Conservation (phyloP, 2,797 vertebrate genomes). For the Nyctalus aviator region DNA sequence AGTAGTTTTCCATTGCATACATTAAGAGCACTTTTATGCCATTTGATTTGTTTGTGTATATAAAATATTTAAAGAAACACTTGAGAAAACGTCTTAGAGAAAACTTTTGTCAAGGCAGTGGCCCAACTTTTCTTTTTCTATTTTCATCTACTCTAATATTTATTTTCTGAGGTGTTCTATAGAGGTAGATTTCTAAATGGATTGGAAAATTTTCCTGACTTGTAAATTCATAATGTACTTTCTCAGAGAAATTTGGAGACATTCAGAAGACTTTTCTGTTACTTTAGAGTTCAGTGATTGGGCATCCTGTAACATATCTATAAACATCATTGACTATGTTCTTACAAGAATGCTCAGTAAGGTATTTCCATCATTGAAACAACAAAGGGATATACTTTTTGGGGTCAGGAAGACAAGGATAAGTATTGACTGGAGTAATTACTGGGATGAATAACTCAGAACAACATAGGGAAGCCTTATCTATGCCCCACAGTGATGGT, state of each 20-base stretch:
- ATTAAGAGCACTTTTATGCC: not conserved
- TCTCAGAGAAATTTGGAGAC: not conserved
- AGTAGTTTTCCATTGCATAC: not conserved
- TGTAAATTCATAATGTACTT: not conserved
- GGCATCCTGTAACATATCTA: not conserved
- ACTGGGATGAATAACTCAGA: not conserved
- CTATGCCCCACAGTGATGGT: not conserved
- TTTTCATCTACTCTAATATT: constrained; percentile 5
- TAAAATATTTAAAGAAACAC: constrained; percentile 7
- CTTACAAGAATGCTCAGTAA: not conserved
- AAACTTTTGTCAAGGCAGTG: not conserved
- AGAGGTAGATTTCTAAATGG: not conserved
- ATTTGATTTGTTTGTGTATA: constrained; percentile 21
- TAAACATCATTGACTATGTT: not conserved
- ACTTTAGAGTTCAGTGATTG: not conserved
- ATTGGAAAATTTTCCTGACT: not conserved
- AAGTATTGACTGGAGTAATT: not conserved
- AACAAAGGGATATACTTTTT: not conserved
- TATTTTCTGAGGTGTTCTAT: not conserved
- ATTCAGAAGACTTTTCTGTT: constrained; percentile 22
- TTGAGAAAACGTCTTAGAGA: not conserved
- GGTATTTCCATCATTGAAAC: not conserved
- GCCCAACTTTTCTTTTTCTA: not conserved
- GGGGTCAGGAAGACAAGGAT: not conserved
- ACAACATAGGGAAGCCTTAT: not conserved